phyloP scores from a whole-genome alignment of 2,797 vertebrate genomes.

The Sebastes trivittatus region DNA sequence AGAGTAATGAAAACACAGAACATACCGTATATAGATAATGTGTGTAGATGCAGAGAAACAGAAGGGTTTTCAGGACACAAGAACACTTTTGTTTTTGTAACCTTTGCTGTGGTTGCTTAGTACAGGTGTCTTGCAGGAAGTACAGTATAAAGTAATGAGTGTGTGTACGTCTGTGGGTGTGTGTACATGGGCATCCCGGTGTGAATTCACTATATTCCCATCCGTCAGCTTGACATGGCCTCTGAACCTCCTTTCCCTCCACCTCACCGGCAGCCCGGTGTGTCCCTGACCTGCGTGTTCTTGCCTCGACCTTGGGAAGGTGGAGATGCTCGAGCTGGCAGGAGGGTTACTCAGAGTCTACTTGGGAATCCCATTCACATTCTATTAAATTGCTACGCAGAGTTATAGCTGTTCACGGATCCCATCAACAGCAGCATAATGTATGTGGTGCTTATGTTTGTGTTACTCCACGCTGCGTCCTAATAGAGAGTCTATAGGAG shows the following conservation, averaged over 20 bases:
- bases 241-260: constrained; percentile 49
- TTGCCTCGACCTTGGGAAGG: constrained; percentile 58
- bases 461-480: neutral
- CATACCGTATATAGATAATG: neutral
- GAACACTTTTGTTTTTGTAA: constrained; percentile 30
- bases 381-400: constrained; percentile 15
- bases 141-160: constrained; percentile 18
- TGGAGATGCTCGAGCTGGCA: constrained; percentile 29
- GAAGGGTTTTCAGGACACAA: neutral
- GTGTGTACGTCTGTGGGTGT: neutral
- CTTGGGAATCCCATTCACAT: constrained; percentile 31
- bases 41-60: neutral
- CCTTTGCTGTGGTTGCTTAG: constrained; percentile 7
- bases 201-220: constrained; percentile 61
- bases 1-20: constrained; percentile 43
- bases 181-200: constrained; percentile 36
- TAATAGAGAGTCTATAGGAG: constrained; percentile 7
- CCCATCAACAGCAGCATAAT: constrained; percentile 32
- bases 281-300: constrained; percentile 65
- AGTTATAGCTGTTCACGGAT: constrained; percentile 37
- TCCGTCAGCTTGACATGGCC: constrained; percentile 73
- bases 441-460: constrained; percentile 1
- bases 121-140: neutral
- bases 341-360: constrained; percentile 13
- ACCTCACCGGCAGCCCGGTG: constrained; percentile 26